These are phyloP conservation scores for Silurus lanzhouensis DNA, from an alignment of 2,797 vertebrate genomes.

Conservation along the genomic window DNA sequence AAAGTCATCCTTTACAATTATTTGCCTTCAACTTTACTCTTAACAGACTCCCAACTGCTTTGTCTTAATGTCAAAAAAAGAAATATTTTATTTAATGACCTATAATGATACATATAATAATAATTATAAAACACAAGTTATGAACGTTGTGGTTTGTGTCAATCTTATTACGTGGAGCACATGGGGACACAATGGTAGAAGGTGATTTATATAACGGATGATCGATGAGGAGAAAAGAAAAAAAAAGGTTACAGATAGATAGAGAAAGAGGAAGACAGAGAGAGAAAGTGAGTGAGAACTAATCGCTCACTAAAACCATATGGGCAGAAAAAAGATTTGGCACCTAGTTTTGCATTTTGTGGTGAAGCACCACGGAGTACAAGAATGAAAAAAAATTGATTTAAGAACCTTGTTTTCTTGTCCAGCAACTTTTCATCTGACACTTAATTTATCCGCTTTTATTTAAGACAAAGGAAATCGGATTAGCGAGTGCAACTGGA, in stretches of 20 bases:
- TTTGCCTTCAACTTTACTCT: too few species aligned
- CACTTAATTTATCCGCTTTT: neutral
- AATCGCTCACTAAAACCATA: conserved; percentile 25
- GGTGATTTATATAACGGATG: conserved; percentile 5
- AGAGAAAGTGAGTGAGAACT: neutral
- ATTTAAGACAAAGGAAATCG: neutral
- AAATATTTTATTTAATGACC: neutral
- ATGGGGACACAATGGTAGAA: neutral
- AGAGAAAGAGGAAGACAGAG: neutral
- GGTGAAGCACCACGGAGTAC: neutral
- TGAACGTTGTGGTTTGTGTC: neutral
- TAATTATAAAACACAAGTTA: neutral
- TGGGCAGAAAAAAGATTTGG: conserved; percentile 13
- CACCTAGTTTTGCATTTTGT: conserved; percentile 6
- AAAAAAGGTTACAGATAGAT: neutral
- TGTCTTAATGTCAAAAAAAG: too few species aligned
- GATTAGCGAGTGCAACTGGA: conserved; percentile 8
- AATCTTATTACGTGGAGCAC: conserved; percentile 12
- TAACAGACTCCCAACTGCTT: too few species aligned
- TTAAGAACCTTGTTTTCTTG: neutral
- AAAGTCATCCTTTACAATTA: too few species aligned
- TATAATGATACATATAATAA: neutral
- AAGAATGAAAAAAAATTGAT: neutral
- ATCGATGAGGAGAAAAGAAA: conserved; percentile 8
- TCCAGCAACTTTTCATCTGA: neutral